phyloP scores from a whole-genome alignment of 1,140 invertebrate genomes.

The Anastrepha obliqua region DNA sequence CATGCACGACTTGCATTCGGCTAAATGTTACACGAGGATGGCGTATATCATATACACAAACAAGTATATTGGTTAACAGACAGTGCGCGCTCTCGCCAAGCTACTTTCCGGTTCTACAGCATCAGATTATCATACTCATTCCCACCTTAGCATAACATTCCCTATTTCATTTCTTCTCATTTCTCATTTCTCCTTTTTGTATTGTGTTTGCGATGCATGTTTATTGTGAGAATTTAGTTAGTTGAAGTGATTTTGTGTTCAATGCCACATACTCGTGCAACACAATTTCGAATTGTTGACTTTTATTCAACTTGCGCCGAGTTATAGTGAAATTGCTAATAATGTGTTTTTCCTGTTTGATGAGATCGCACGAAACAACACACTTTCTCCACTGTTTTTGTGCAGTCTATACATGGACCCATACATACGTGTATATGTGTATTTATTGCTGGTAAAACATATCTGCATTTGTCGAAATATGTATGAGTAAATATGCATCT shows the following conservation, averaged over 20 bases:
- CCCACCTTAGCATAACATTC: background rate
- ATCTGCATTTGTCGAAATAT: background rate
- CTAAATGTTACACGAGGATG: background rate
- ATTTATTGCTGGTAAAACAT: no score
- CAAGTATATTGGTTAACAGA: background rate
- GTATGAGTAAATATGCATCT: background rate
- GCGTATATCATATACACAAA: background rate
- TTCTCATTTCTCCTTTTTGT: background rate
- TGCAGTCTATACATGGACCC: background rate
- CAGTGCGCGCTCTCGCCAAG: background rate
- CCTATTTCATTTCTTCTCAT: slow-evolving; percentile 13
- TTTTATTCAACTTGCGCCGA: slow-evolving; percentile 18
- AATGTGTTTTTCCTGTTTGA: slow-evolving; percentile 51
- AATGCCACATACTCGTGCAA: slow-evolving; percentile 41
- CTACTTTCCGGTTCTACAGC: background rate
- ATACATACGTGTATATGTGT: background rate
- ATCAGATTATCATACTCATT: background rate
- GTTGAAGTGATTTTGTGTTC: slow-evolving; percentile 70
- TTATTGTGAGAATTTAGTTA: slow-evolving; percentile 73
- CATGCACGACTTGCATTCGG: background rate
- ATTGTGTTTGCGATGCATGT: slow-evolving; percentile 64
- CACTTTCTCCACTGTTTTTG: background rate
- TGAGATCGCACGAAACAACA: background rate
- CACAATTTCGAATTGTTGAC: slow-evolving; percentile 50
- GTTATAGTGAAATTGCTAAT: slow-evolving; percentile 44